Conservation (phyloP, 2,797 vertebrate species). For the Strix occidentalis region DNA sequence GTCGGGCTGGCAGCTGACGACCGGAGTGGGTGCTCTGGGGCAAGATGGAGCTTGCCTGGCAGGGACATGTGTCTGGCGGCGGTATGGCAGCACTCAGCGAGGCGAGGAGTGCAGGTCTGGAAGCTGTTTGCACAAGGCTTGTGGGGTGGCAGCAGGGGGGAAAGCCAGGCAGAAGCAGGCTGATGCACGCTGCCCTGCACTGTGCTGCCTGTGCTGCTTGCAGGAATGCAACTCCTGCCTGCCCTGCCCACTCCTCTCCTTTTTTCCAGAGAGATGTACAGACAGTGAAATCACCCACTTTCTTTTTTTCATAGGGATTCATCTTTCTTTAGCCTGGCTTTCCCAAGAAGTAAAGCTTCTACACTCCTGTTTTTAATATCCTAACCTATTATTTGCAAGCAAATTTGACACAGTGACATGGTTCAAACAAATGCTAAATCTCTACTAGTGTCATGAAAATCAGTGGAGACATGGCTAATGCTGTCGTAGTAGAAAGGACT, state of each 20-base stretch:
- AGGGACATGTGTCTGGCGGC: rapidly evolving
- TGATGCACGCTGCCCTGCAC: neutral
- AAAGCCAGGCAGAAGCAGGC: neutral
- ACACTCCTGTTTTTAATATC: rapidly evolving
- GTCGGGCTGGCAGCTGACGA: neutral
- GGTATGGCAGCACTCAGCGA: rapidly evolving
- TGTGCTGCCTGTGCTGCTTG: neutral
- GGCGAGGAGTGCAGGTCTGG: neutral
- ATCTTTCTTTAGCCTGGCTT: neutral
- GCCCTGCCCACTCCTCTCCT: neutral
- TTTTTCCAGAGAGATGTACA: neutral
- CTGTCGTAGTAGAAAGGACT: neutral
- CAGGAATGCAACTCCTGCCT: neutral
- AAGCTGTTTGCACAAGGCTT: neutral
- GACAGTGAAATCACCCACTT: neutral
- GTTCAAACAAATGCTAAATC: neutral
- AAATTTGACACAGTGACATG: rapidly evolving
- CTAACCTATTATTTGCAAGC: neutral
- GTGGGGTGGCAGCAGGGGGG: neutral
- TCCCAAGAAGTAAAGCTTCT: neutral
- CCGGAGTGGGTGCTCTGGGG: neutral
- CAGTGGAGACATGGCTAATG: rapidly evolving
- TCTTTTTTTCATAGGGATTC: neutral
- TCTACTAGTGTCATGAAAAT: neutral
- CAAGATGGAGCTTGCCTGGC: neutral